Conservation (phyloP, 2,888 invertebrate genomes). For the Gastracanthus pulcherrimus region DNA sequence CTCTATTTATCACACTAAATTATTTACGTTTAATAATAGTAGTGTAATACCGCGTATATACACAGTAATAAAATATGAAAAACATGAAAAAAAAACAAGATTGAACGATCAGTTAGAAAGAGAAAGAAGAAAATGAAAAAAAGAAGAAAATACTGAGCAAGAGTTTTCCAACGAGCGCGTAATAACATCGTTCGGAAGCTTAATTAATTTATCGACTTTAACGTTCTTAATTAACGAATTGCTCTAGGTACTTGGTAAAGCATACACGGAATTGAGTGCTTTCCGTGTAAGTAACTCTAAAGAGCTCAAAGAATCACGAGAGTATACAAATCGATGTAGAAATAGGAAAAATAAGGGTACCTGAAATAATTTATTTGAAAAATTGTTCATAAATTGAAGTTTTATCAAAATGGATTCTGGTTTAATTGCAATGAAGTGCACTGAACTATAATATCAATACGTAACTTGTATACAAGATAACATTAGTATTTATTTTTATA, state of each 20-base stretch:
- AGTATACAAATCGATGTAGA: neutral
- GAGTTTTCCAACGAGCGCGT: conserved; percentile 10
- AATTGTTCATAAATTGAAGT: too few species aligned
- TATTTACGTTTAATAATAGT: neutral
- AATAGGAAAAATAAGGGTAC: too few species aligned
- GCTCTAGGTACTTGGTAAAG: neutral
- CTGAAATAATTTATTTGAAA: too few species aligned
- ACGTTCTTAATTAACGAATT: conserved; percentile 62
- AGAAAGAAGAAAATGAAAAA: neutral
- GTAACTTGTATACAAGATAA: too few species aligned
- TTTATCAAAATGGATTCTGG: too few species aligned
- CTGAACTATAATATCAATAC: too few species aligned
- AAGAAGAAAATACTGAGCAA: neutral
- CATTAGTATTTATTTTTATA: too few species aligned
- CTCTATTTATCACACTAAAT: neutral
- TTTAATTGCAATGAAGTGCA: too few species aligned
- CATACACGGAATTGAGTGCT: neutral
- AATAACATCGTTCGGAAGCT: conserved; percentile 24
- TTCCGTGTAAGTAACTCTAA: neutral
- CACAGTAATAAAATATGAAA: neutral
- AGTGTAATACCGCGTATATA: neutral
- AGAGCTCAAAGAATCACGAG: conserved; percentile 4
- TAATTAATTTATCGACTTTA: conserved; percentile 62
- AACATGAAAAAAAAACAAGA: neutral
- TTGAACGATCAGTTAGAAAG: neutral